Base-by-base conservation (phyloP, 1,140 invertebrate genomes). In the Brachionus rubens region DNA sequence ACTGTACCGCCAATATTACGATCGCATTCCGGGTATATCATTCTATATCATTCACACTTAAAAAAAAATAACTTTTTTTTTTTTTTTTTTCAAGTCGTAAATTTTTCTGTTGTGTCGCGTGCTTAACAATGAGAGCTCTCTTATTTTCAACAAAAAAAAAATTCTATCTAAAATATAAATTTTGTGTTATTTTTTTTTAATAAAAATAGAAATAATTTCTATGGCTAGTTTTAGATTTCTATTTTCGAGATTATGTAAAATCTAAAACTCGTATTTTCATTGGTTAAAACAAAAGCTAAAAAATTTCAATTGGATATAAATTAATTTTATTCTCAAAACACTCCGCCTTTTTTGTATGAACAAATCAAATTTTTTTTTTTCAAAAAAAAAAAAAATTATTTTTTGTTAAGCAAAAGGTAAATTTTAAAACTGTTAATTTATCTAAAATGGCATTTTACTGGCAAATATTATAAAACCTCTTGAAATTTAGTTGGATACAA, bases 361-460 rank as follows among this genome's bases (percentile, higher is more conserved):
- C 52, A 14, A 56, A 56, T 56, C 14, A 56, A 14, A 56, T 2
- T 33, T 56, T 10, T 12, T 0, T n/a, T 10, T 56, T 16, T 26
- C 26, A 30, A 56, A 48, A 56, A 56, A 56, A 24, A 56, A n/a
- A 59, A 59, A 36, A 19, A 59, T 16, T 59, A 33, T 59, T 3
- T 40, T 28, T 59, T 33, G 28, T 56, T n/a, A 33, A 33, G 30
- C 30, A 28, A 59, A 59, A 59, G 54, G 54, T 59, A 59, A 59
- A 59, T 59, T 59, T 59, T 59, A 59, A 59, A 59, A 59, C 54
- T 59, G 54, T 59, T 59, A 59, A 59, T 59, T 59, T 59, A 59
- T 59, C 54, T 59, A 59, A 59, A 59, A 33, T 28, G 54, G 26
- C 30, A 33, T 59, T 59, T 59, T 59, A 36, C 54, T 59, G 54